phyloP scores from a whole-genome alignment of 1,140 invertebrate genomes.

The Stenopsyche tienmushanensis region DNA sequence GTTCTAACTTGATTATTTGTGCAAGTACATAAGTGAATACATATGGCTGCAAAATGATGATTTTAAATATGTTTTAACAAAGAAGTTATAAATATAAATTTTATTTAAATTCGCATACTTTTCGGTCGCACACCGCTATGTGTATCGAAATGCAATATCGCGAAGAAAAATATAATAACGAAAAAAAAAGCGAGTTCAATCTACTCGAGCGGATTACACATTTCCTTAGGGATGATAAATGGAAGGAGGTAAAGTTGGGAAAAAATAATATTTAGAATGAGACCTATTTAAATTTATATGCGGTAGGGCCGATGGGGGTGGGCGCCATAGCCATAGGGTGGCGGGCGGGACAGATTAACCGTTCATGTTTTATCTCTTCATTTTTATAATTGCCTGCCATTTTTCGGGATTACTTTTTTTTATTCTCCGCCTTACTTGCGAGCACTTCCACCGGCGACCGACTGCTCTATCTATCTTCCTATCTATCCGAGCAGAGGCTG shows the following conservation, averaged over 20 bases:
- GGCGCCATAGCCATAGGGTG: conserved; percentile 1
- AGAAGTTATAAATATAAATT: too few species aligned
- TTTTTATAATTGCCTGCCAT: conserved; percentile 43
- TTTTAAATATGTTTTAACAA: too few species aligned
- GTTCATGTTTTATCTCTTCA: conserved; percentile 42
- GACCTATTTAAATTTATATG: conserved; percentile 40
- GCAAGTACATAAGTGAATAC: too few species aligned
- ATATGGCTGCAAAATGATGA: too few species aligned
- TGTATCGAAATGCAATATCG: neutral
- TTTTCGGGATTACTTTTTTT: conserved; percentile 40
- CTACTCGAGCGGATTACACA: conserved; percentile 38
- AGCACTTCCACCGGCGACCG: too few species aligned
- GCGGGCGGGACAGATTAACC: conserved; percentile 39
- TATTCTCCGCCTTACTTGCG: conserved; percentile 28
- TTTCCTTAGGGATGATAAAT: conserved; percentile 42
- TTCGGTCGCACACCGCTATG: too few species aligned
- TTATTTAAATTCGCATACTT: too few species aligned
- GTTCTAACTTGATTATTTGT: too few species aligned
- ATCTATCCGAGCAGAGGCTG: neutral
- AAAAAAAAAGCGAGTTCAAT: conserved; percentile 6
- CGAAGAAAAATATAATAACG: neutral
- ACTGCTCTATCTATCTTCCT: too few species aligned
- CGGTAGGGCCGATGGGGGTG: too few species aligned
- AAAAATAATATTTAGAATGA: conserved; percentile 40
- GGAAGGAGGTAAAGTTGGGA: conserved; percentile 36